phyloP scores from a whole-genome alignment of 2,113 vertebrate genomes.

The Onychostoma macrolepis region DNA sequence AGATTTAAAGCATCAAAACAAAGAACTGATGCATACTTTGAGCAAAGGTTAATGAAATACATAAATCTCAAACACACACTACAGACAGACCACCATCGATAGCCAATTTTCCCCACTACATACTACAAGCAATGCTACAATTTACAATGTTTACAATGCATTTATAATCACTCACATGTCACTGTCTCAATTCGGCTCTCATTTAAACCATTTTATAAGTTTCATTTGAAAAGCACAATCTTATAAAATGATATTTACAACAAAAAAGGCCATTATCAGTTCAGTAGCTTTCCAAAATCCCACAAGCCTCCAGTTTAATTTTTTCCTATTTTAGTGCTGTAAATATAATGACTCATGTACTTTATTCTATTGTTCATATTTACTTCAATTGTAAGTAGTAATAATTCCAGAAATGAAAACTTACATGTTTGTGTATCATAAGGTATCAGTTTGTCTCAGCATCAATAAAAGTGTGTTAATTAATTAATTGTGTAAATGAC shows the following conservation, averaged over 20 bases:
- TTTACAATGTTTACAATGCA: background rate
- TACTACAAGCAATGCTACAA: background rate
- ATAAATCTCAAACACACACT: background rate
- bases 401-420: background rate
- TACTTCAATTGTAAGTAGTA: background rate
- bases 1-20: slow-evolving; percentile 1
- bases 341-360: background rate
- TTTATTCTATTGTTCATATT: background rate
- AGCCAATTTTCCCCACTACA: background rate
- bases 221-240: background rate
- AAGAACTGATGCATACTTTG: background rate
- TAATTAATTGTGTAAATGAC: background rate
- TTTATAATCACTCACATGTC: background rate
- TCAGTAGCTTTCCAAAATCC: background rate
- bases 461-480: background rate
- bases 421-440: background rate
- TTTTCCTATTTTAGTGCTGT: background rate
- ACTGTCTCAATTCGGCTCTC: background rate
- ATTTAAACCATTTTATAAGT: background rate
- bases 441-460: background rate
- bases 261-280: background rate
- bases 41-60: background rate
- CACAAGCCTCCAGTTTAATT: background rate
- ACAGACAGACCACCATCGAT: background rate
- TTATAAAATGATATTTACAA: background rate